phyloP scores from a whole-genome alignment of 1,140 invertebrate genomes.

The Drosophila oshimai region DNA sequence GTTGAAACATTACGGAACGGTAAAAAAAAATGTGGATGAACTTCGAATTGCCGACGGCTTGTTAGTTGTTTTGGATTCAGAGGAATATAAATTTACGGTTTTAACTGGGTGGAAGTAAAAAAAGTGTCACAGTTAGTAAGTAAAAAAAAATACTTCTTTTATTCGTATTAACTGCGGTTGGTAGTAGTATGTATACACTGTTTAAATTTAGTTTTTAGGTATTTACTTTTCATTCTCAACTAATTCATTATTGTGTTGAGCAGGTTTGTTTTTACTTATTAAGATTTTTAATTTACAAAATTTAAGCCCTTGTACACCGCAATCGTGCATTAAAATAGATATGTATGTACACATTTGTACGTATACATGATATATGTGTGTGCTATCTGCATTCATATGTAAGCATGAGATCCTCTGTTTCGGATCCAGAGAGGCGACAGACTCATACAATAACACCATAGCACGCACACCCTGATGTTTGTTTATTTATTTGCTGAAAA shows the following conservation, averaged over 20 bases:
- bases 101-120: too few species aligned
- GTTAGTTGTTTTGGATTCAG: background rate
- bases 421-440: background rate
- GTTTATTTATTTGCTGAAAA: slow-evolving; percentile 63
- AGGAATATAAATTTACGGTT: too few species aligned
- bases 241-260: too few species aligned
- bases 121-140: too few species aligned
- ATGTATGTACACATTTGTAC: background rate
- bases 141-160: background rate
- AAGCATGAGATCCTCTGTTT: background rate
- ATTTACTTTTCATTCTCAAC: too few species aligned
- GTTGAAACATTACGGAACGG: background rate
- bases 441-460: slow-evolving; percentile 7
- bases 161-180: too few species aligned
- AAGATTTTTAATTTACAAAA: background rate
- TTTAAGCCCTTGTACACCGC: background rate
- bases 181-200: too few species aligned
- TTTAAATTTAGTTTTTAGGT: too few species aligned
- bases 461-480: slow-evolving; percentile 25
- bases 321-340: background rate
- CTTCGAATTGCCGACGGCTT: background rate
- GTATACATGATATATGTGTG: too few species aligned
- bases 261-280: too few species aligned
- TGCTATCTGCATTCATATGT: too few species aligned
- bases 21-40: background rate